Base-by-base conservation (phyloP, 2,888 invertebrate species). In the Pimpla rufipes region DNA sequence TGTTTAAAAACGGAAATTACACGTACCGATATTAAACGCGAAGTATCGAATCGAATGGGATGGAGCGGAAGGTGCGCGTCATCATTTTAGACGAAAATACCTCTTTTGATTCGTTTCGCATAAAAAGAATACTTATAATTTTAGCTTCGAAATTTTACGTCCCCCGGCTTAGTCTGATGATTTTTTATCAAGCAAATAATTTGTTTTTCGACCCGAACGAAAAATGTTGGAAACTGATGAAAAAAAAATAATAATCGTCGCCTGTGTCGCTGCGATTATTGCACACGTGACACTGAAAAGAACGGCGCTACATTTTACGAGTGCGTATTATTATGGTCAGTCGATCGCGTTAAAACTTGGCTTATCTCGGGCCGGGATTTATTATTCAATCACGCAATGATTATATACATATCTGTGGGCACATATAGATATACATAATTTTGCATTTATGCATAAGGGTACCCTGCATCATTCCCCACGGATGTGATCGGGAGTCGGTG, bases 351-450 rank as follows among this genome's bases (percentile, higher is more conserved):
- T 68, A 79, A 76, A 64, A 74, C 81, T 82, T 45, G 83, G 81
- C 85, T 88, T 91, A 91, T 91, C 90, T 90, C 85, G 80, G 85
- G 84, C 79, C 84, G 85, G 87, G 89, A 91, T 91, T 91, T 90
- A 90, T 91, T 91, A 91, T 92, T 91, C 90, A 91, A 91, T 92
- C 90, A 89, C 88, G 88, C 88, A 90, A 89, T 88, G 88, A 88
- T 76, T 73, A 77, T 68, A 62, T 37, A 18, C 37, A 35, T 37
- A 62, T 62, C 45, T 59, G 64, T 71, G 52, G 57, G 47, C 52
- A 75, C 42, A 47, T 47, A 40, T 83, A 45, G 13, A 76, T 70
- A 75, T 57, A 71, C 66, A 67, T 81, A 55, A 81, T 66, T 81
- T 57, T 71, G 57, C 66, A 76, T 81, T 68, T 35, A 62, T 80